These are phyloP conservation scores for Pholis gunnellus DNA, from an alignment of 2,113 vertebrate genomes.

Conservation along the genomic window DNA sequence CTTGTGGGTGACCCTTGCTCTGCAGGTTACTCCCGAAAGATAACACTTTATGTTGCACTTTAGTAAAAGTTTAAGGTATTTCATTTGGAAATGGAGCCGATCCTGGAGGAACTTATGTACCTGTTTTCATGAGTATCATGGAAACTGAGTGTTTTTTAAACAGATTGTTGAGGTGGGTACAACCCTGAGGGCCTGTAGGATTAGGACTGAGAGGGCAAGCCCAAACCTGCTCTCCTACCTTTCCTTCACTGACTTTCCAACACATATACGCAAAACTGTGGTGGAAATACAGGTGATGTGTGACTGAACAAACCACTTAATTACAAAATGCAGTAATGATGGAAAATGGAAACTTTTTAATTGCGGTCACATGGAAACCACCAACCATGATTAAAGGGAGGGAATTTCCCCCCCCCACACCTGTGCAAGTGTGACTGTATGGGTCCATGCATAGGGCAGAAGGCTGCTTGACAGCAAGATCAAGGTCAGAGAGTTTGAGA, in stretches of 20 bases:
- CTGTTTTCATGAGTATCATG: slow-evolving; percentile 43
- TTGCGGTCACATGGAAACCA: neutral
- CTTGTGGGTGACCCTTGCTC: slow-evolving; percentile 50
- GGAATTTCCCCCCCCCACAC: neutral
- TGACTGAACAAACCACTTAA: slow-evolving; percentile 11
- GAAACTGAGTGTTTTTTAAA: slow-evolving; percentile 58
- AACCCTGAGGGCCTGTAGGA: slow-evolving; percentile 61
- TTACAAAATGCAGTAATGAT: neutral
- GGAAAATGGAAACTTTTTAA: slow-evolving; percentile 15
- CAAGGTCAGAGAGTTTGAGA: slow-evolving; percentile 74
- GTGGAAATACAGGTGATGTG: slow-evolving; percentile 1
- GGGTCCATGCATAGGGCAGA: slow-evolving; percentile 56
- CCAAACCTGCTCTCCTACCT: slow-evolving; percentile 58
- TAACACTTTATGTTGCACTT: slow-evolving; percentile 18
- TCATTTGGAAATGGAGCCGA: slow-evolving; percentile 59
- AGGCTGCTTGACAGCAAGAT: slow-evolving; percentile 46
- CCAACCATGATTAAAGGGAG: slow-evolving; percentile 2
- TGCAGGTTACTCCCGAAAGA: slow-evolving; percentile 59
- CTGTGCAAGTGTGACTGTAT: slow-evolving; percentile 33
- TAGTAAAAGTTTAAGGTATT: slow-evolving; percentile 36
- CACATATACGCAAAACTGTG: slow-evolving; percentile 8
- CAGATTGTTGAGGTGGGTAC: slow-evolving; percentile 41
- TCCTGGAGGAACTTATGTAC: slow-evolving; percentile 1
- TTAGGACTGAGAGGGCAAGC: slow-evolving; percentile 60
- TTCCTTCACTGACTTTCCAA: slow-evolving; percentile 26